Percentiles rank a stretch among this genome's conserved stretches.
Evolutionary conservation across 2,888 invertebrate species (phyloP).

Genomic region (Beris chalybata): DNA sequence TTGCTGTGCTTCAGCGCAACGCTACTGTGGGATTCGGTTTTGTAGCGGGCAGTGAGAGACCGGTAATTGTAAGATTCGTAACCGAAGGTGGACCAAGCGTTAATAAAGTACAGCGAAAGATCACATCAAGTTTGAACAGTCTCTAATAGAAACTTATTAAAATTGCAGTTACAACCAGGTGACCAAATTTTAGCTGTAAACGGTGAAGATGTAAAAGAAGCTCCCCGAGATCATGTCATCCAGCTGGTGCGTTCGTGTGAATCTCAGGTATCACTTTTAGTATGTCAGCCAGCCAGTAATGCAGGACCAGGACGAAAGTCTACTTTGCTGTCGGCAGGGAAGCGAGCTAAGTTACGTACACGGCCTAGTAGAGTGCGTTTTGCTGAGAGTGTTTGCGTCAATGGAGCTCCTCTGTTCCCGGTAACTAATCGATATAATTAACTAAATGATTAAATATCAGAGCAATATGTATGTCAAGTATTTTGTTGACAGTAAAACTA

Average conservation of each 20-base stretch:
- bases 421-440: constrained; percentile 54
- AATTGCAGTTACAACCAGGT: constrained; percentile 73
- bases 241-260: constrained; percentile 82
- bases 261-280: constrained; percentile 72
- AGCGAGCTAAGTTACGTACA: constrained; percentile 77
- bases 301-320: constrained; percentile 67
- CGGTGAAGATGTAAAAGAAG: constrained; percentile 83
- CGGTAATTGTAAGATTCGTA: constrained; percentile 87
- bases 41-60: constrained; percentile 92
- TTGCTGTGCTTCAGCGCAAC: constrained; percentile 74
- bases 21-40: constrained; percentile 88
- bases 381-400: constrained; percentile 85
- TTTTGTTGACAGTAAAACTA: too few relatives aligned
- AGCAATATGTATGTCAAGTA: too few relatives aligned
- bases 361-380: constrained; percentile 85
- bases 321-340: constrained; percentile 83
- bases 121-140: background rate
- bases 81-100: constrained; percentile 91
- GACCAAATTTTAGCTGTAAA: constrained; percentile 90
- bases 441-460: too few relatives aligned
- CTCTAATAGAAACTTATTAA: constrained; percentile 16
- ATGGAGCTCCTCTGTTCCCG: constrained; percentile 79
- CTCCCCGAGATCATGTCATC: constrained; percentile 87
- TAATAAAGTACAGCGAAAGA: constrained; percentile 63
- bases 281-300: constrained; percentile 80